These are phyloP conservation scores for Muscicapa adusta DNA, from an alignment of 2,113 vertebrate species.

Conservation along the genomic window DNA sequence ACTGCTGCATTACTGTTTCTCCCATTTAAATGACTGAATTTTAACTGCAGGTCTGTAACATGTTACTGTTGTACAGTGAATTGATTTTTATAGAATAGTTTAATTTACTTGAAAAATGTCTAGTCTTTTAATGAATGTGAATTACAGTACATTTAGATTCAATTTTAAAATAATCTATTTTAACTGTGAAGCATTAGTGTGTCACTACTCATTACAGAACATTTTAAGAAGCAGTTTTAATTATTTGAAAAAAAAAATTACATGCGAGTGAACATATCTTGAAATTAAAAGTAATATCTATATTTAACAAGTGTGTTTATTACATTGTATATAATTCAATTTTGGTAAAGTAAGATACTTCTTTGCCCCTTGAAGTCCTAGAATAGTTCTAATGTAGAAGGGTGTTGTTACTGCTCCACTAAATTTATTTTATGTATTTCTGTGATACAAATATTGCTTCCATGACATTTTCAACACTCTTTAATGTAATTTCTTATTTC, in stretches of 20 bases:
- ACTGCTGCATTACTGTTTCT: background rate
- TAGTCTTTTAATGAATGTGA: constrained; percentile 32
- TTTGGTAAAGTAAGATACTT: background rate
- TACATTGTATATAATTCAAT: background rate
- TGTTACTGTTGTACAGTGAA: background rate
- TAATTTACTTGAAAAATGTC: constrained; percentile 52
- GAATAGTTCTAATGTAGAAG: background rate
- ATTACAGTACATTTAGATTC: constrained; percentile 44
- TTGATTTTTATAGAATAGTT: constrained; percentile 41
- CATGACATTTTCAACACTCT: background rate
- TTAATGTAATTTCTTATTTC: background rate
- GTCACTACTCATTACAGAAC: constrained; percentile 24
- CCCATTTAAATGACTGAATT: background rate
- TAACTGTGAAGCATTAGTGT: background rate
- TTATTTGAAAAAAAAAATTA: constrained; percentile 40
- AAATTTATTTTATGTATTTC: background rate
- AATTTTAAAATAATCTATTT: constrained; percentile 50
- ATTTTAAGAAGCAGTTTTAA: constrained; percentile 49
- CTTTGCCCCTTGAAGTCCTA: background rate
- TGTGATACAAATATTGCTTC: background rate
- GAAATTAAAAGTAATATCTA: background rate
- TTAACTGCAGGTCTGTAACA: background rate
- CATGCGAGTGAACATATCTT: background rate
- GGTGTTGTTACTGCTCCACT: background rate
- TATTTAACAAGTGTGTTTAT: background rate